Percentiles rank a stretch among this genome's conserved stretches.
Evolutionary conservation across 37 sponge, comb jelly and placozoan species (phyloP).

Genomic region (Ephydatia muelleri): DNA sequence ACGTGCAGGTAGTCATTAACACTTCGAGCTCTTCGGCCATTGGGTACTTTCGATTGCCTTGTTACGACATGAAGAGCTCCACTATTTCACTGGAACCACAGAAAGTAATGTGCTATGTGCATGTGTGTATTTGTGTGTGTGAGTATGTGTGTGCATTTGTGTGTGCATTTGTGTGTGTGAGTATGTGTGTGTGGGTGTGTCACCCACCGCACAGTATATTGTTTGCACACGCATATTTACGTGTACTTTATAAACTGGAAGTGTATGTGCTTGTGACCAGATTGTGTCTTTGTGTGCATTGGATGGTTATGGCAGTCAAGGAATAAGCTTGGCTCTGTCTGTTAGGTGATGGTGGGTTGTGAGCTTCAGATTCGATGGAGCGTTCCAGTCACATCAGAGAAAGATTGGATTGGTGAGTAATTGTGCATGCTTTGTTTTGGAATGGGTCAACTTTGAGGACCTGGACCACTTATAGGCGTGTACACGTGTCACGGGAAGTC

Average conservation of each 20-base stretch:
- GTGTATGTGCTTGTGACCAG: too few species aligned
- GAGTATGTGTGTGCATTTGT: conserved; percentile 27
- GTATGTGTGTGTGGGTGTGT: conserved; percentile 45
- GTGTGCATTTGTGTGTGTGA: conserved; percentile 31
- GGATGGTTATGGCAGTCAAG: too few species aligned
- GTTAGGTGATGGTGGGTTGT: not conserved
- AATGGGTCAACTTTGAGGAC: not conserved
- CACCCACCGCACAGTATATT: too few species aligned
- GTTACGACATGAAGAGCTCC: not conserved
- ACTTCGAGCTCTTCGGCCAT: too few species aligned
- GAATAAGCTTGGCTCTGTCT: too few species aligned
- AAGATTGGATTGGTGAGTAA: conserved; percentile 4
- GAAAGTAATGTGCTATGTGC: too few species aligned
- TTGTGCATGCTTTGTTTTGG: conserved; percentile 15
- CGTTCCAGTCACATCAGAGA: not conserved
- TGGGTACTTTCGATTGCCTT: not conserved
- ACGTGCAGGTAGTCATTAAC: too few species aligned
- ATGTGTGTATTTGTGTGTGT: not conserved
- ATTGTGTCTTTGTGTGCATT: too few species aligned
- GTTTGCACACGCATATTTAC: too few species aligned
- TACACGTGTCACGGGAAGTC: not conserved
- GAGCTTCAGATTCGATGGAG: not conserved
- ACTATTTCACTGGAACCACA: not conserved
- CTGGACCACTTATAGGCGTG: not conserved
- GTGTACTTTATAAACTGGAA: too few species aligned